phyloP scores from a whole-genome alignment of 35 echinoderm and acorn worm species.

The Ptychodera flava region DNA sequence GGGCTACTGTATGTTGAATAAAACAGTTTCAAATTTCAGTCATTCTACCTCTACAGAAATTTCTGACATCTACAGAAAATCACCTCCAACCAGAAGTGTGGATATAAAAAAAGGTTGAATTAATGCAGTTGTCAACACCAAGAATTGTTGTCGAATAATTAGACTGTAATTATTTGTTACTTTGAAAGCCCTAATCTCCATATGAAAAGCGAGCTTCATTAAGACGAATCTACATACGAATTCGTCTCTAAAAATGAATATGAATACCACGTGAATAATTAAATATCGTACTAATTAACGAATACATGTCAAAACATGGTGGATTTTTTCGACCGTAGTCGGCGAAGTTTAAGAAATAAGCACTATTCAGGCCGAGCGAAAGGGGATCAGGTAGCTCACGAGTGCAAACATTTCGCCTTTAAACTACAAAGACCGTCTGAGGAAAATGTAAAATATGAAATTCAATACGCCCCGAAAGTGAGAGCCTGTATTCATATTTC shows the following conservation, averaged over 20 bases:
- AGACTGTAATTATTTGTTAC: background rate
- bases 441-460: background rate
- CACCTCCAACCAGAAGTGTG: too few species aligned
- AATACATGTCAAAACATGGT: background rate
- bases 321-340: background rate
- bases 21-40: too few species aligned
- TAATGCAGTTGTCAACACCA: background rate
- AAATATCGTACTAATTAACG: background rate
- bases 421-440: background rate
- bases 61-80: too few species aligned
- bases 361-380: background rate
- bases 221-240: background rate
- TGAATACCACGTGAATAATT: background rate
- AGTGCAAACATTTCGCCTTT: background rate
- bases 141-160: background rate
- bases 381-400: background rate
- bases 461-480: background rate
- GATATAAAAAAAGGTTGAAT: too few species aligned
- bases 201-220: background rate
- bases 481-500: constrained; percentile 1
- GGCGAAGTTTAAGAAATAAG: background rate
- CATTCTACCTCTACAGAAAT: too few species aligned
- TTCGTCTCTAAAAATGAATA: background rate
- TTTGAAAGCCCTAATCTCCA: background rate
- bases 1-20: too few species aligned